Percentiles rank a stretch among this genome's conserved stretches.
Conservation (phyloP, 2,888 invertebrate species). For the Idaea dimidiata region DNA sequence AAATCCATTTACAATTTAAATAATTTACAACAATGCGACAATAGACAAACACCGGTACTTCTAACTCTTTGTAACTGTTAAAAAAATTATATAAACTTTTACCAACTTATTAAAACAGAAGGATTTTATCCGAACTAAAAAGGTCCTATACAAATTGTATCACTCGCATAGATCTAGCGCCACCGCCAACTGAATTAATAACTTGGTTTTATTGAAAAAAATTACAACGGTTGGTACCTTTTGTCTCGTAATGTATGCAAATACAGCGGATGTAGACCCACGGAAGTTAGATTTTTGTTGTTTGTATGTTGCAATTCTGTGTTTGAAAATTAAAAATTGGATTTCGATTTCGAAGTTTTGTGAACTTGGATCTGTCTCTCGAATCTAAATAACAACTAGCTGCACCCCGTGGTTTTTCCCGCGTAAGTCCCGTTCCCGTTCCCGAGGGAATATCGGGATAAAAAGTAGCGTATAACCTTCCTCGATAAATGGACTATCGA, state of each 20-base stretch:
- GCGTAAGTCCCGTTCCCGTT: too few relatives aligned
- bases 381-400: too few relatives aligned
- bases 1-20: constrained; percentile 78
- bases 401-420: too few relatives aligned
- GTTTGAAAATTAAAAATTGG: neutral
- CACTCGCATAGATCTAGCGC: neutral
- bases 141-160: neutral
- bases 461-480: constrained; percentile 7
- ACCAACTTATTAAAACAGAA: neutral
- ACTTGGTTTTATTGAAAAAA: constrained; percentile 57
- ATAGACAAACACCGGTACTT: constrained; percentile 79
- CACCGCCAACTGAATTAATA: neutral
- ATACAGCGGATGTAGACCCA: constrained; percentile 61
- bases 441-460: too few relatives aligned
- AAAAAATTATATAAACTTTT: constrained; percentile 53
- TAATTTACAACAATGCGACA: constrained; percentile 75
- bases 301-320: constrained; percentile 31
- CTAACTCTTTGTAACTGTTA: constrained; percentile 76
- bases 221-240: constrained; percentile 70
- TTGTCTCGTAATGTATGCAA: constrained; percentile 74
- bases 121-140: neutral
- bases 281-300: constrained; percentile 37
- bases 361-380: too few relatives aligned
- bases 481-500: too few relatives aligned
- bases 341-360: neutral